Percentiles rank a stretch among this genome's conserved stretches.
These are phyloP conservation scores for Elachura formosa DNA, from an alignment of 2,113 vertebrate species.

Conservation along the genomic window DNA sequence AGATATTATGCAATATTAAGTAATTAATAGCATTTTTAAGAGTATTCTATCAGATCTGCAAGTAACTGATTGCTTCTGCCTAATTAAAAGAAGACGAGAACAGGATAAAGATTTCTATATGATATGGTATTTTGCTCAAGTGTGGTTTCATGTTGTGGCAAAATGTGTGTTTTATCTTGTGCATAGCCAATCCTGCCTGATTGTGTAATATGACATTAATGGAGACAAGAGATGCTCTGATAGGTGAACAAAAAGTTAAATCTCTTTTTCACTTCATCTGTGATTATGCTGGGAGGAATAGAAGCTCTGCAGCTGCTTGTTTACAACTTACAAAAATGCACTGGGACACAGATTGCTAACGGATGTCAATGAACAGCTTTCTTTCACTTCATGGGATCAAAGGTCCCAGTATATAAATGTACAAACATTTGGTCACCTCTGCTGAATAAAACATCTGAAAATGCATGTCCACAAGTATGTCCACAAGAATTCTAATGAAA, in stretches of 20 bases:
- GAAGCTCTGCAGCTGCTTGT: neutral
- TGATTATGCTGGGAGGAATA: neutral
- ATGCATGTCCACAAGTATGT: neutral
- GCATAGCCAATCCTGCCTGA: neutral
- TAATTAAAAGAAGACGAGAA: conserved; percentile 26
- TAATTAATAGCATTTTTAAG: neutral
- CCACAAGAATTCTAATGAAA: conserved; percentile 17
- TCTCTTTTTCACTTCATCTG: neutral
- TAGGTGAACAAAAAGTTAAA: neutral
- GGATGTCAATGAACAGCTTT: neutral
- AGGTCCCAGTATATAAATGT: neutral
- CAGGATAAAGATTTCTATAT: neutral
- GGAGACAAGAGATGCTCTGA: neutral
- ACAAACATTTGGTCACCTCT: neutral
- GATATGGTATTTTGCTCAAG: neutral
- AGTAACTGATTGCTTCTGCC: neutral
- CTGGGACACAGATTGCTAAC: neutral
- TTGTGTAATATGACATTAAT: neutral
- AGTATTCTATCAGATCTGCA: neutral
- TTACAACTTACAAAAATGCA: neutral
- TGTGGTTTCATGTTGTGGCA: neutral
- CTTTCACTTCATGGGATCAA: neutral
- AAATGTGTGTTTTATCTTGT: neutral
- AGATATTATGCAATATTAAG: neutral
- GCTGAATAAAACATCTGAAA: conserved; percentile 18